Evolutionary conservation across 2,888 invertebrate genomes (phyloP).

Genomic region (Eupeodes latifasciatus): DNA sequence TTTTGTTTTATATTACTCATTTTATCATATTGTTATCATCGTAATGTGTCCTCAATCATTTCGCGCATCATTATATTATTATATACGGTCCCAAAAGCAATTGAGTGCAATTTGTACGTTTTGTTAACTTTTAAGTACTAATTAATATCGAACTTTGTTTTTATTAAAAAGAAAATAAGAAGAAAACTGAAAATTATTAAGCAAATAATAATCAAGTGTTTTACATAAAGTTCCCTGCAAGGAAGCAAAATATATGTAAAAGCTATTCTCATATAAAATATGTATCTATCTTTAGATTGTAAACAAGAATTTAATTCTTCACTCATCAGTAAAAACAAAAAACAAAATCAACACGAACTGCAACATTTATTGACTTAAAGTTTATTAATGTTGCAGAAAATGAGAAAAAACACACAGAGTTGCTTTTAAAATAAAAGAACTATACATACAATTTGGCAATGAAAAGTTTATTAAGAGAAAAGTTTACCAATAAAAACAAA

Average conservation of each 20-base stretch:
- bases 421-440: conserved; percentile 44
- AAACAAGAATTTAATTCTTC: conserved; percentile 71
- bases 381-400: conserved; percentile 37
- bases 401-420: conserved; percentile 38
- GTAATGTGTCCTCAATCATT: conserved; percentile 47
- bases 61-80: conserved; percentile 41
- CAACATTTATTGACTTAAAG: conserved; percentile 56
- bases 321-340: conserved; percentile 39
- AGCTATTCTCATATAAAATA: conserved; percentile 75
- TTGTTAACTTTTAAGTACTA: conserved; percentile 73
- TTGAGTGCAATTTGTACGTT: conserved; percentile 75
- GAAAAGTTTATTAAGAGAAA: conserved; percentile 65
- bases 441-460: conserved; percentile 58
- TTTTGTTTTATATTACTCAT: conserved; percentile 33
- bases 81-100: conserved; percentile 56
- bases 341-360: conserved; percentile 21
- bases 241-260: conserved; percentile 75
- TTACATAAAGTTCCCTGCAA: conserved; percentile 73
- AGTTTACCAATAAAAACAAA: conserved; percentile 74
- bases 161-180: conserved; percentile 61
- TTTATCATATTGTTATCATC: conserved; percentile 52
- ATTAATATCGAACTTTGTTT: conserved; percentile 71
- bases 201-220: conserved; percentile 54
- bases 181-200: conserved; percentile 55
- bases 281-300: conserved; percentile 71